Evolutionary conservation across 2,888 invertebrate genomes (phyloP).

Genomic region (Oxycera nigricornis): DNA sequence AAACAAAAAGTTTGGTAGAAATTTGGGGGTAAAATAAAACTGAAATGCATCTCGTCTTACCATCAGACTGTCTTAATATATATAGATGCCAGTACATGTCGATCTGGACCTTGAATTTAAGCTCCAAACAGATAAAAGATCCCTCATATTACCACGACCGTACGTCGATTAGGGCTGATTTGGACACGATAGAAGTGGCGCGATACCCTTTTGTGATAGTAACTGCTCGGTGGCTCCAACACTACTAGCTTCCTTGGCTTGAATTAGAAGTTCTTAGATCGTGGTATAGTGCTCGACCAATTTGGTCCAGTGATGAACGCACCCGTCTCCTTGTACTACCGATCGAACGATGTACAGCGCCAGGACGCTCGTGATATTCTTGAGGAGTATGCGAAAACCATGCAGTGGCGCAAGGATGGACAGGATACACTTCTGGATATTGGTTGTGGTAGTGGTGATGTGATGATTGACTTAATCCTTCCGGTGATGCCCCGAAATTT

Average conservation of each 20-base stretch:
- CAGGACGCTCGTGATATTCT: constrained; percentile 71
- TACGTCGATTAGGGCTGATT: no score
- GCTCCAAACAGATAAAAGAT: background rate
- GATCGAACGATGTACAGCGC: constrained; percentile 72
- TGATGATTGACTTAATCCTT: constrained; percentile 70
- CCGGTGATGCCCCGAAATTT: constrained; percentile 68
- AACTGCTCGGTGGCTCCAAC: no score
- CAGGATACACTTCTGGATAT: constrained; percentile 70
- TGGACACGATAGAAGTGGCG: background rate
- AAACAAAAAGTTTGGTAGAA: no score
- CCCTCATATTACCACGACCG: constrained; percentile 4
- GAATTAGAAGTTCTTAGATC: no score
- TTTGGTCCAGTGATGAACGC: constrained; percentile 15
- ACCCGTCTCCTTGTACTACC: constrained; percentile 71
- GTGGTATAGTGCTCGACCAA: no score
- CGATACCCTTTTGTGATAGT: no score
- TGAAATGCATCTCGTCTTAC: no score
- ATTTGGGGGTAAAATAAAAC: no score
- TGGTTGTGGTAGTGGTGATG: constrained; percentile 78
- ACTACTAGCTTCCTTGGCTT: no score
- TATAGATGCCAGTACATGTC: background rate
- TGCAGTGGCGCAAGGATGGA: constrained; percentile 66
- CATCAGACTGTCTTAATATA: no score
- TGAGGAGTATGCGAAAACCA: constrained; percentile 67
- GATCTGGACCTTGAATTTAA: constrained; percentile 30